Conservation (phyloP, 1,140 invertebrate genomes). For the Aricia agestis region DNA sequence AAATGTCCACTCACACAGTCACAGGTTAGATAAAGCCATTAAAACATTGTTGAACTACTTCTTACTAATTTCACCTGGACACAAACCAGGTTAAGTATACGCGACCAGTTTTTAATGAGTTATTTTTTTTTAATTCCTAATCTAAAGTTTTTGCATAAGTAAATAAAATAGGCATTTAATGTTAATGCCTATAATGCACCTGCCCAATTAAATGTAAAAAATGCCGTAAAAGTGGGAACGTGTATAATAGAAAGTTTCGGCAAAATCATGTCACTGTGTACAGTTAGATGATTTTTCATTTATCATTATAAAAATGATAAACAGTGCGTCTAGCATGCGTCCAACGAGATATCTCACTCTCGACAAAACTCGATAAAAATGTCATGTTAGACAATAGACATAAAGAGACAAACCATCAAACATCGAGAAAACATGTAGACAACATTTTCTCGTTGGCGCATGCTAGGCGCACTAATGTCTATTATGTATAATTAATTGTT, state of each 20-base stretch:
- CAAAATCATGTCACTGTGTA: background rate
- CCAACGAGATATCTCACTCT: too few species aligned
- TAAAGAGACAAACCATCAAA: too few species aligned
- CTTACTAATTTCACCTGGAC: background rate
- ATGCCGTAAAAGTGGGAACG: background rate
- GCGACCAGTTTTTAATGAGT: background rate
- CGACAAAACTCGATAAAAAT: too few species aligned
- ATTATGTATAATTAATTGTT: too few species aligned
- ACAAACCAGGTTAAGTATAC: background rate
- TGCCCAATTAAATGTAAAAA: background rate
- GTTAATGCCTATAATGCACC: background rate
- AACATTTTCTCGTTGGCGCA: too few species aligned
- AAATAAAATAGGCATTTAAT: background rate
- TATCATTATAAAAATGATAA: too few species aligned
- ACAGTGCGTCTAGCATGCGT: too few species aligned
- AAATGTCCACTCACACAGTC: background rate
- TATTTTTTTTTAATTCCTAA: background rate
- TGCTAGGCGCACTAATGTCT: too few species aligned
- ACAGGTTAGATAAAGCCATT: background rate
- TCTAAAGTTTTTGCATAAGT: constrained; percentile 10
- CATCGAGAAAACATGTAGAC: too few species aligned
- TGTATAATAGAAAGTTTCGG: background rate
- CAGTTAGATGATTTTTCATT: background rate
- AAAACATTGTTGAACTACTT: background rate
- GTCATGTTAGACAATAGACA: too few species aligned